phyloP scores from a whole-genome alignment of 2,888 invertebrate genomes.

The Melikaiella ostensackeni region DNA sequence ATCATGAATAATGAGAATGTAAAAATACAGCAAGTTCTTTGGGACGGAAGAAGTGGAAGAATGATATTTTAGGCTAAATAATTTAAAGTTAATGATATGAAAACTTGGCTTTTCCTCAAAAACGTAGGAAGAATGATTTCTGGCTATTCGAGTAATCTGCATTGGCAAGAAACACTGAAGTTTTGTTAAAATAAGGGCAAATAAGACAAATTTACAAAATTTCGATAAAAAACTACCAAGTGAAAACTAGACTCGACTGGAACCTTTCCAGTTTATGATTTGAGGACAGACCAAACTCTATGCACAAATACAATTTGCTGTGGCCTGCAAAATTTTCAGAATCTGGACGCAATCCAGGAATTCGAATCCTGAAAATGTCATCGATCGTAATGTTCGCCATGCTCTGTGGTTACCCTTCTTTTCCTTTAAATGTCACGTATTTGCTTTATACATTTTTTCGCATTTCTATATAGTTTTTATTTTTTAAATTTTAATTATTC shows the following conservation, averaged over 20 bases:
- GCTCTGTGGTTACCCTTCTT: neutral
- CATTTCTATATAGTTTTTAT: neutral
- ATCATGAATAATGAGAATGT: too few species aligned
- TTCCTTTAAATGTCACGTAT: neutral
- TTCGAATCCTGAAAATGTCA: slow-evolving; percentile 11
- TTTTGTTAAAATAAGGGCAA: too few species aligned
- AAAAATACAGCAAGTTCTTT: too few species aligned
- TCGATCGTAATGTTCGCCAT: neutral
- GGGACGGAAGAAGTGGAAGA: too few species aligned
- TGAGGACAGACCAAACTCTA: too few species aligned
- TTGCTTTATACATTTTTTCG: neutral
- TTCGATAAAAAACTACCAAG: neutral
- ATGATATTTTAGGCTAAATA: neutral
- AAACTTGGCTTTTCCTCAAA: neutral
- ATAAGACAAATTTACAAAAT: slow-evolving; percentile 6
- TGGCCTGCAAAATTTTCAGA: neutral
- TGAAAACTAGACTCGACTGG: neutral
- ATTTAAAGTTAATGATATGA: neutral
- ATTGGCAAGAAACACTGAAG: neutral
- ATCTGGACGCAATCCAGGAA: slow-evolving; percentile 2
- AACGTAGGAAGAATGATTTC: neutral
- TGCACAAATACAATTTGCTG: neutral
- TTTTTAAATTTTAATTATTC: neutral
- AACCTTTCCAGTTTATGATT: neutral
- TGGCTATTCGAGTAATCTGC: neutral